Evolutionary conservation across 2,888 invertebrate genomes (phyloP).

Genomic region (Neoscelio sp.): DNA sequence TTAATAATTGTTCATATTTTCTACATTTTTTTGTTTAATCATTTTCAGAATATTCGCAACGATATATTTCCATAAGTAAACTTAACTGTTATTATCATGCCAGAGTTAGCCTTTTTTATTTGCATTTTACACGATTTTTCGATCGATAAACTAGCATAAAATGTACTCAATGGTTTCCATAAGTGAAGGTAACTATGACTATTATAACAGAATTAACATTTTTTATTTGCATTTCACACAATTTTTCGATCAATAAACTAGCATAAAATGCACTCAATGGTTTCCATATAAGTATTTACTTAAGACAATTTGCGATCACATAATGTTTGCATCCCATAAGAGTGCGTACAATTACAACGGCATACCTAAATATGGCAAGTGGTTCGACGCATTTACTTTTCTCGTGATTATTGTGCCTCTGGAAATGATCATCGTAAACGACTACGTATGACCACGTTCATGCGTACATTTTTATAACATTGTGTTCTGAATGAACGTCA

Average conservation of each 20-base stretch:
- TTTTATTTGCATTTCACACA: too few relatives aligned
- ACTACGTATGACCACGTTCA: constrained; percentile 16
- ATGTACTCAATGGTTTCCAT: constrained; percentile 8
- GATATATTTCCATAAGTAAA: too few relatives aligned
- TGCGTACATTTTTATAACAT: background rate
- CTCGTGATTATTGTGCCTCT: constrained; percentile 50
- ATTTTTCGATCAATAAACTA: background rate
- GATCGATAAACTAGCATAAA: background rate
- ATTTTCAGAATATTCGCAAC: too few relatives aligned
- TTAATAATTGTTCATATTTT: too few relatives aligned
- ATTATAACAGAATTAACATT: too few relatives aligned
- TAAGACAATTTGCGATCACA: constrained; percentile 44
- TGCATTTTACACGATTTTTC: too few relatives aligned
- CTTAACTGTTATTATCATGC: too few relatives aligned
- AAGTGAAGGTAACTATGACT: too few relatives aligned
- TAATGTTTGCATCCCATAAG: constrained; percentile 48
- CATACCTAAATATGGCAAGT: constrained; percentile 59
- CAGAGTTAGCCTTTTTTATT: too few relatives aligned
- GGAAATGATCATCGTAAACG: constrained; percentile 43
- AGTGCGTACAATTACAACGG: constrained; percentile 49
- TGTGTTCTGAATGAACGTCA: background rate
- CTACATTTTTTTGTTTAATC: too few relatives aligned
- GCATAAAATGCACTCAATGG: constrained; percentile 13
- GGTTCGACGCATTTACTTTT: constrained; percentile 62
- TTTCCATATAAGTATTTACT: constrained; percentile 31